Percentiles rank a stretch among this genome's conserved stretches.
Evolutionary conservation across 2,113 vertebrate genomes (phyloP).

Genomic region (Stomatorhinus ivindoensis): DNA sequence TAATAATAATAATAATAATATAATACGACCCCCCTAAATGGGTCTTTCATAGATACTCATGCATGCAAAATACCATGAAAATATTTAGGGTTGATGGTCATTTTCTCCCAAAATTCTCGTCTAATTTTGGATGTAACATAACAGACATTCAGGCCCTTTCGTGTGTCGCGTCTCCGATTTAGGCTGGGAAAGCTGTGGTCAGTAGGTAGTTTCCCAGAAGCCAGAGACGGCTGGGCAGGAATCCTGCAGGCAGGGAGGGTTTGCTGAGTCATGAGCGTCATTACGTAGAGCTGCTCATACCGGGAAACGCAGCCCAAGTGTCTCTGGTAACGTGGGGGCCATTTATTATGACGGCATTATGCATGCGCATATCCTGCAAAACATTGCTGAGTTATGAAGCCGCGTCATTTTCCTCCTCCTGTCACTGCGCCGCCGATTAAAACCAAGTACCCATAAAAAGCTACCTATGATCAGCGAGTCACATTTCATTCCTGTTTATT

Average conservation of each 20-base stretch:
- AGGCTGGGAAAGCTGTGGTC: not conserved
- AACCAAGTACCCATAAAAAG: not conserved
- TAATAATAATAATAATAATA: not conserved
- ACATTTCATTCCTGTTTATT: not conserved
- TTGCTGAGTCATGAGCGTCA: not conserved
- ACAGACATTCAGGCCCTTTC: not conserved
- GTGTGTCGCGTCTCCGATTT: not conserved
- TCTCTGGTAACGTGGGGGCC: not conserved
- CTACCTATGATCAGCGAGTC: not conserved
- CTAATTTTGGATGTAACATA: not conserved
- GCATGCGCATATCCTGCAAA: not conserved
- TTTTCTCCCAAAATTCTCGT: not conserved
- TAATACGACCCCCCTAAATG: not conserved
- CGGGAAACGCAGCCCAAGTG: not conserved
- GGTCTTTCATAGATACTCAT: not conserved
- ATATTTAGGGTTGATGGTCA: not conserved
- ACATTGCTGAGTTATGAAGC: not conserved
- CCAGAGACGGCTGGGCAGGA: not conserved
- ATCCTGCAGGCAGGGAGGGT: not conserved
- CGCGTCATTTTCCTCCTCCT: not conserved
- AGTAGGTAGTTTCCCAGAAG: not conserved
- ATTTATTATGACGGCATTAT: not conserved
- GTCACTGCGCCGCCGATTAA: not conserved
- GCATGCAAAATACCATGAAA: not conserved
- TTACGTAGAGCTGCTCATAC: not conserved